Conservation (phyloP, 2,113 vertebrate genomes). For the Clarias macrocephalus region DNA sequence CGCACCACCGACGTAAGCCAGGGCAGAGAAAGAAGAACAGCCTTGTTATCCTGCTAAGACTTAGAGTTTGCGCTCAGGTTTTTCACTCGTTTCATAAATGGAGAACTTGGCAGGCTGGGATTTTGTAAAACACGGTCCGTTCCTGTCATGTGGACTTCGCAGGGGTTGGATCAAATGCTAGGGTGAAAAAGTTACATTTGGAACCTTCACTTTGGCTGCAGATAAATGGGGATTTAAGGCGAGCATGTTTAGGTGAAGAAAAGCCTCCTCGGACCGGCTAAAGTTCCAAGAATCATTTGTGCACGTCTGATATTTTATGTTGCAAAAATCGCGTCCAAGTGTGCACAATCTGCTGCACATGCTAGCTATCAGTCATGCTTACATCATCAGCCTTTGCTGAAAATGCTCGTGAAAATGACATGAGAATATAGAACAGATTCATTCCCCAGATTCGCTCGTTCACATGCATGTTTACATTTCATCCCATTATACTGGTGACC, state of each 20-base stretch:
- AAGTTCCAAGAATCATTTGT: background rate
- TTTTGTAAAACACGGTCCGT: slow-evolving; percentile 28
- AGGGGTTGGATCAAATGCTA: slow-evolving; percentile 19
- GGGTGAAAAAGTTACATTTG: slow-evolving; percentile 35
- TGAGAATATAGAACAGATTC: background rate
- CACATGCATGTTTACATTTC: background rate
- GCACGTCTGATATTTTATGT: background rate
- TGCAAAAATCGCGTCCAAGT: background rate
- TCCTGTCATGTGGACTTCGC: slow-evolving; percentile 46
- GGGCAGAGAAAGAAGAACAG: slow-evolving; percentile 45
- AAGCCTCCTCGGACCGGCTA: background rate
- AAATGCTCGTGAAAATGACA: background rate
- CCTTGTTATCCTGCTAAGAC: slow-evolving; percentile 54
- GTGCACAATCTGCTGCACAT: background rate
- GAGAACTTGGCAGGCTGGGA: slow-evolving; percentile 41
- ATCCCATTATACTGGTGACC: background rate
- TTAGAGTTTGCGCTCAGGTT: slow-evolving; percentile 44
- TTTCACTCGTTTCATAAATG: slow-evolving; percentile 44
- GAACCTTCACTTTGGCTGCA: background rate
- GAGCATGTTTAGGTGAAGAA: slow-evolving; percentile 14
- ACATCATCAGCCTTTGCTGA: background rate
- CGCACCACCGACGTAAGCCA: slow-evolving; percentile 69
- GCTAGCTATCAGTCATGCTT: background rate
- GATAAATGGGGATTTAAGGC: background rate
- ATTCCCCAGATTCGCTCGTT: background rate